Base-by-base conservation (phyloP, 2,113 vertebrate species). In the Crotophaga sulcirostris region DNA sequence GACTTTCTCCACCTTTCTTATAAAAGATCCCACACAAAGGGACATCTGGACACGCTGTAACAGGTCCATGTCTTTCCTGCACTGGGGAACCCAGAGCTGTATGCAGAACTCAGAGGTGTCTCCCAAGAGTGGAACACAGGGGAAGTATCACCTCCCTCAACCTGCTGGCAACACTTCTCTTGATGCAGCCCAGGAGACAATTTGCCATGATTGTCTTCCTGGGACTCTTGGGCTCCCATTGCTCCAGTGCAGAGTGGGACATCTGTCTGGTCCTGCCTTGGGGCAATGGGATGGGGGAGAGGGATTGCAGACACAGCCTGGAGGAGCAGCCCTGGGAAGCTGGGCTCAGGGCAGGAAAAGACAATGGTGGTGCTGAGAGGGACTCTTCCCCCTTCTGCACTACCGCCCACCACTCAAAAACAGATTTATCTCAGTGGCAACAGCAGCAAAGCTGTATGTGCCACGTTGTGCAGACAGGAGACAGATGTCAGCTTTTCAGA, bases 121-220 rank as follows among this genome's bases (percentile, higher is more conserved):
- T 69, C 44, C 28, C 0, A 0, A 24, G 36, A 54, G 6, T 0
- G 0, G 25, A 67, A 28, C 1, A 51, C 38, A 68, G 13, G 6
- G 3, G 6, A 2, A 51, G 1, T 2, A 68, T 36, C 38, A 7
- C 10, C 25, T 75, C 21, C 21, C 21, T 51, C 1, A 2, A 18
- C 17, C 15, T 34, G 33, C 44, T 59, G 52, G 29, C 5, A 44
- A 64, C 13, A 0, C 2, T 63, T 49, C 55, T 26, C 10, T 1
- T 64, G 13, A 20, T 10, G 9, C 12, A 76, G 8, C 7, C 23
- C 10, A 33, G 23, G 13, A 80, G 7, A 10, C 0, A 0, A 28
- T 2, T 2, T 0, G 15, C 24, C 36, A 16, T 56, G n/a, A 72
- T 2, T 59, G 28, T 6, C 8, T 59, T 25, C 16, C 47, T 72